These are phyloP conservation scores for Plotosus lineatus DNA, from an alignment of 2,113 vertebrate genomes.

Conservation along the genomic window DNA sequence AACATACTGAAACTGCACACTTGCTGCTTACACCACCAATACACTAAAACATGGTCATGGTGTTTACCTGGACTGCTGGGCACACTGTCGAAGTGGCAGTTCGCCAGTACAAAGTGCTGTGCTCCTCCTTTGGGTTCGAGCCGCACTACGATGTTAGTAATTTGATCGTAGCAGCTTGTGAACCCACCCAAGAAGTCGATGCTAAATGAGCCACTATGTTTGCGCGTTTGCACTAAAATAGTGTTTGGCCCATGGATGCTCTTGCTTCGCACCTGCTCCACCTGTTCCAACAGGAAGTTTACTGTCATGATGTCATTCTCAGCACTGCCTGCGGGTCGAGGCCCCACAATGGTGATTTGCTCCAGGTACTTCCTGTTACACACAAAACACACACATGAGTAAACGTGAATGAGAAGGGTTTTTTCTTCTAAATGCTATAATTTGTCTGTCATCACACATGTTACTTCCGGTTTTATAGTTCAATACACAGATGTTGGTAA, in stretches of 20 bases:
- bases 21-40: not conserved
- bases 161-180: slow-evolving; percentile 93
- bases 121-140: slow-evolving; percentile 84
- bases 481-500: not conserved
- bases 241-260: slow-evolving; percentile 71
- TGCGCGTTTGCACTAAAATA: slow-evolving; percentile 83
- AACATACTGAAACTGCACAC: not conserved
- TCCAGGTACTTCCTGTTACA: slow-evolving; percentile 83
- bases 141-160: slow-evolving; percentile 89
- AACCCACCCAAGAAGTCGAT: slow-evolving; percentile 96
- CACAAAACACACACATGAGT: slow-evolving; percentile 3
- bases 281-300: slow-evolving; percentile 85
- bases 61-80: slow-evolving; percentile 86
- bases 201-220: slow-evolving; percentile 92
- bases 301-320: slow-evolving; percentile 92
- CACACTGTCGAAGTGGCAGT: slow-evolving; percentile 97
- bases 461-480: not conserved
- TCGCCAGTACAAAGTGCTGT: slow-evolving; percentile 88
- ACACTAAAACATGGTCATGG: not conserved
- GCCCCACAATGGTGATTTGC: slow-evolving; percentile 87
- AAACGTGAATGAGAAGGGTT: not conserved
- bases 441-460: not conserved
- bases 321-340: slow-evolving; percentile 88
- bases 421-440: not conserved
- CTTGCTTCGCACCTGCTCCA: slow-evolving; percentile 76